Evolutionary conservation across 2,888 invertebrate genomes (phyloP), one percentile per base, ranked within the genome.

Genomic region (Xylota sylvarum): DNA sequence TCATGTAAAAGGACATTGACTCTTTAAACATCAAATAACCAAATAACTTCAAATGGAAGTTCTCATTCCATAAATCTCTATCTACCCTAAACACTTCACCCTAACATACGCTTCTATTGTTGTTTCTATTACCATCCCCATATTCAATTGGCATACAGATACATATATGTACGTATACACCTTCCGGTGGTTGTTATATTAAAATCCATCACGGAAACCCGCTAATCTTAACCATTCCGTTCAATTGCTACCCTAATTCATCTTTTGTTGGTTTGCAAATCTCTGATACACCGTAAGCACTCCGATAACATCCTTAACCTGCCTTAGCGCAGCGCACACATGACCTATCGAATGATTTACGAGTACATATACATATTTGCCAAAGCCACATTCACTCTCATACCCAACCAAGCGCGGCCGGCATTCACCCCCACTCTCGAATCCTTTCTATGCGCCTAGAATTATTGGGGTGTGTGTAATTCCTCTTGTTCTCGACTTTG

Each of bases 401-500:
- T 43, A 5, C 55, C 43, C n/a, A 60, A 9, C 23, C 12, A 2
- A 30, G 17, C 56, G 40, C 19, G 30, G 17, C 12, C n/a, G 6
- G 23, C 23, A 46, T 17, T 14, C 40, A 40, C 46, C 27, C 55
- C 27, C 55, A 10, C 27, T n/a, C 23, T 17, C 4, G 40, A 40
- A 35, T 73, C 65, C 56, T 56, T 64, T 5, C 12, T 1, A 6
- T 9, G 14, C 56, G 14, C 12, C 14, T 43, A 72, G 14, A 62
- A 40, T 73, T 55, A 60, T 60, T 70, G 48, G 76, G 60, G 81
- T 70, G 81, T 65, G 43, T 40, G 72, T 85, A 85, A 81, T 80
- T 81, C 43, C 43, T 70, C 65, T 76, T 81, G 85, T 81, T 85
- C 56, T 56, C 70, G 64, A 48, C 76, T 85, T 85, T 85, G 85